Evolutionary conservation across 2,797 vertebrate species (phyloP).

Genomic region (Okamejei kenojei): DNA sequence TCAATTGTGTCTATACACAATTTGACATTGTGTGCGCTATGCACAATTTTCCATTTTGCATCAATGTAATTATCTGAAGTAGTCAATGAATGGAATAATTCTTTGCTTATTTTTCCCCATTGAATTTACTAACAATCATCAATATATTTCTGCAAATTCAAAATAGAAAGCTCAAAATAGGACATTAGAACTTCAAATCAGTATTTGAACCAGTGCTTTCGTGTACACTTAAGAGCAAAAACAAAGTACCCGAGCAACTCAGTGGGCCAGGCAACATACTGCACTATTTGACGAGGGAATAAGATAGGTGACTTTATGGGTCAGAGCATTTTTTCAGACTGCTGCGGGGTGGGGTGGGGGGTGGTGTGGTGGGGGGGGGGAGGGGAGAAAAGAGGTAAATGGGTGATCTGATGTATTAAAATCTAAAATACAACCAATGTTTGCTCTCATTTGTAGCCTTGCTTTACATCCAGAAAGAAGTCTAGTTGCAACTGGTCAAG

Average conservation of each 20-base stretch:
- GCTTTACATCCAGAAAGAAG: constrained; percentile 87
- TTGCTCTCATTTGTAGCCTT: constrained; percentile 65
- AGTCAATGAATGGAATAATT: neutral
- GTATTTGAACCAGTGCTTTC: neutral
- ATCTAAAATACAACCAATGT: neutral
- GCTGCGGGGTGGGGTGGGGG: no score
- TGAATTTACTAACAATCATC: no score
- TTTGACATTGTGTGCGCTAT: neutral
- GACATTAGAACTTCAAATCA: neutral
- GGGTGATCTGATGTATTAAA: neutral
- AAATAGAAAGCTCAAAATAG: neutral
- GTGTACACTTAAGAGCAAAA: neutral
- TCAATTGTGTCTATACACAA: neutral
- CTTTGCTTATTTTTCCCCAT: neutral
- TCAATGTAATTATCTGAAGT: neutral
- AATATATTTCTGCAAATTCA: neutral
- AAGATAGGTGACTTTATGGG: no score
- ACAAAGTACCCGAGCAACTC: no score
- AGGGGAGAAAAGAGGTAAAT: no score
- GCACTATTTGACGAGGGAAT: no score
- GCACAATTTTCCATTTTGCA: neutral
- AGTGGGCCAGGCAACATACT: no score
- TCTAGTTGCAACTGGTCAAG: constrained; percentile 89
- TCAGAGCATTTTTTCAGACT: no score
- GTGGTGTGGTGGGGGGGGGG: no score